Evolutionary conservation across 2,113 vertebrate species (phyloP).

Genomic region (Solea senegalensis): DNA sequence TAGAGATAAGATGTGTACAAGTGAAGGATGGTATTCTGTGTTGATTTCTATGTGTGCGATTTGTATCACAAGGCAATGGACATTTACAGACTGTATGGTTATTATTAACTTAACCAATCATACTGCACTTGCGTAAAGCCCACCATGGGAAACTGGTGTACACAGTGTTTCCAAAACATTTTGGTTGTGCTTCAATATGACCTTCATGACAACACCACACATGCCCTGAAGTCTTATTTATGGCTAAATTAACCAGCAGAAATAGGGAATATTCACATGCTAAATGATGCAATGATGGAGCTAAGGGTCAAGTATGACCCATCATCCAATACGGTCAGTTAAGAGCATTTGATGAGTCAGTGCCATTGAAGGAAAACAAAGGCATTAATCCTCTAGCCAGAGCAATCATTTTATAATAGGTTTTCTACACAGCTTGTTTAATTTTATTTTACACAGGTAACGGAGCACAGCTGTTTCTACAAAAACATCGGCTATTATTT

Average conservation of each 20-base stretch:
- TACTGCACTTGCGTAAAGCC: conserved; percentile 31
- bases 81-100: conserved; percentile 10
- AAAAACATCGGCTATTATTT: conserved; percentile 62
- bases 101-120: conserved; percentile 42
- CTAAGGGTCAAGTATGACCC: conserved; percentile 53
- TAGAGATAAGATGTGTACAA: conserved; percentile 16
- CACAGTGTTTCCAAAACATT: conserved; percentile 50
- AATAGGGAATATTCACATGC: conserved; percentile 64
- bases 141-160: conserved; percentile 52
- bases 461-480: conserved; percentile 57
- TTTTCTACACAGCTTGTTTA: conserved; percentile 56
- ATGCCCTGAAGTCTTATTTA: conserved; percentile 65
- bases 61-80: background rate
- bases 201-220: conserved; percentile 51
- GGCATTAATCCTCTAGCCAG: conserved; percentile 43
- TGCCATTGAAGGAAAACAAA: conserved; percentile 63
- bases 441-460: conserved; percentile 65
- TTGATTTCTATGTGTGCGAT: background rate
- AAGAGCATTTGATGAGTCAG: conserved; percentile 55
- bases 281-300: conserved; percentile 57
- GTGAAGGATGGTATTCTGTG: background rate
- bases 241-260: conserved; percentile 65
- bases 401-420: conserved; percentile 49
- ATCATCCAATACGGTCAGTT: conserved; percentile 36
- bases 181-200: conserved; percentile 45